phyloP scores from a whole-genome alignment of 2,888 invertebrate genomes.

The Spicauda simplicius region DNA sequence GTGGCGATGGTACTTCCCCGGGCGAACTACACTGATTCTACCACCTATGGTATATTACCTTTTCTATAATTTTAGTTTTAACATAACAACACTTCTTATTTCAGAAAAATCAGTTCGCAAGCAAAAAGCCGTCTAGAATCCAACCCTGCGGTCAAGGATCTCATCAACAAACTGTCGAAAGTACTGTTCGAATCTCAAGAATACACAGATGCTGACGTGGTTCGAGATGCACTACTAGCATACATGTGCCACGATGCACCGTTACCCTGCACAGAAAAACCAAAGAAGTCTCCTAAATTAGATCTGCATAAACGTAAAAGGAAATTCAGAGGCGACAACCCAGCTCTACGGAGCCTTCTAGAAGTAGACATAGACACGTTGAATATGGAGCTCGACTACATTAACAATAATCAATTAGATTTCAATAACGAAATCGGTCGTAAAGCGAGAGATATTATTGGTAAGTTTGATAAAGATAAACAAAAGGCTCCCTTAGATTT shows the following conservation, averaged over 20 bases:
- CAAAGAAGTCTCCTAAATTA: slow-evolving; percentile 50
- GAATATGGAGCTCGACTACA: slow-evolving; percentile 76
- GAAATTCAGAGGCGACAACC: slow-evolving; percentile 51
- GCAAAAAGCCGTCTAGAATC: slow-evolving; percentile 87
- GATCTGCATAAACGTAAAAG: slow-evolving; percentile 52
- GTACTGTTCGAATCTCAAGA: slow-evolving; percentile 88
- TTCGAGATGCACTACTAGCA: slow-evolving; percentile 92
- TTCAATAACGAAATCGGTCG: slow-evolving; percentile 75
- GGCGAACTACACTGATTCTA: too few species aligned
- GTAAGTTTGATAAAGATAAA: slow-evolving; percentile 65
- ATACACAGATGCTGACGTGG: slow-evolving; percentile 88
- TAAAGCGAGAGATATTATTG: slow-evolving; percentile 75
- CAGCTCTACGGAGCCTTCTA: slow-evolving; percentile 57
- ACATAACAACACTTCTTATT: slow-evolving; percentile 42
- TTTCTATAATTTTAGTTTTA: background rate
- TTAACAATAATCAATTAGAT: slow-evolving; percentile 70
- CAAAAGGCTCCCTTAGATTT: slow-evolving; percentile 72
- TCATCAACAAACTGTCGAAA: slow-evolving; percentile 87
- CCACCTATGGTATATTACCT: too few species aligned
- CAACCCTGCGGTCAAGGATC: slow-evolving; percentile 89
- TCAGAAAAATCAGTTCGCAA: slow-evolving; percentile 84
- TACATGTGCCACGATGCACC: slow-evolving; percentile 94
- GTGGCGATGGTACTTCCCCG: too few species aligned
- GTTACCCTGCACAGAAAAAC: slow-evolving; percentile 88
- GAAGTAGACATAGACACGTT: slow-evolving; percentile 72